These are phyloP conservation scores for Ctenosaura bakeri DNA, from an alignment of 2,797 vertebrate species.

Conservation along the genomic window DNA sequence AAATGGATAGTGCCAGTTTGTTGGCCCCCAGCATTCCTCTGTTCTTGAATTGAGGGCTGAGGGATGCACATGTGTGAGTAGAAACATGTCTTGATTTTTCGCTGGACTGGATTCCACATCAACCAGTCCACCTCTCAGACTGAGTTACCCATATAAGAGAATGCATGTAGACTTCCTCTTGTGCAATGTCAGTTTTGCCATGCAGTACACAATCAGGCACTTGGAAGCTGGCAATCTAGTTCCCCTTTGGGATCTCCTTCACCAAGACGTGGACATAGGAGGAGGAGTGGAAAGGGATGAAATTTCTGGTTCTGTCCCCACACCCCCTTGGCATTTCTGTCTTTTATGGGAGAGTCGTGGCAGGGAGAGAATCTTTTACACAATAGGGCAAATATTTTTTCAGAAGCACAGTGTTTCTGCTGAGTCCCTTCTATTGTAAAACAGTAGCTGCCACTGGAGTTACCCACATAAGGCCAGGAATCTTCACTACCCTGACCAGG, in stretches of 20 bases:
- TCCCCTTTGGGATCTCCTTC: conserved; percentile 60
- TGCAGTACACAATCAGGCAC: conserved; percentile 72
- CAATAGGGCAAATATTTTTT: neutral
- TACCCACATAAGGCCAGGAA: conserved; percentile 79
- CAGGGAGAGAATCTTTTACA: conserved; percentile 42
- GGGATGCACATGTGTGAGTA: conserved; percentile 33
- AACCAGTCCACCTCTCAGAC: conserved; percentile 38
- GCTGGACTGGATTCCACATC: conserved; percentile 63
- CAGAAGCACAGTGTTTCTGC: conserved; percentile 24
- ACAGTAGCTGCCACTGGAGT: conserved; percentile 72
- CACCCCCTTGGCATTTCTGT: conserved; percentile 73
- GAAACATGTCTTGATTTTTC: conserved; percentile 40
- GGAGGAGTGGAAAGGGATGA: conserved; percentile 70
- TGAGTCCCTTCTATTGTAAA: conserved; percentile 79
- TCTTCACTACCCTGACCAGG: conserved; percentile 74
- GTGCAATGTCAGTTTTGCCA: conserved; percentile 59
- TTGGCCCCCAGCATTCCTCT: conserved; percentile 55
- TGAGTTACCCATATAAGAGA: conserved; percentile 52
- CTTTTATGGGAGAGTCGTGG: conserved; percentile 59
- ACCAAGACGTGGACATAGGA: conserved; percentile 57
- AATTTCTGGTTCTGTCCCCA: conserved; percentile 61
- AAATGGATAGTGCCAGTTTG: conserved; percentile 75
- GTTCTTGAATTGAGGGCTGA: conserved; percentile 59
- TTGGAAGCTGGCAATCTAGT: conserved; percentile 72
- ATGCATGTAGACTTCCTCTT: conserved; percentile 41